Base-by-base conservation (phyloP, 2,113 vertebrate species). In the Ursus arctos region DNA sequence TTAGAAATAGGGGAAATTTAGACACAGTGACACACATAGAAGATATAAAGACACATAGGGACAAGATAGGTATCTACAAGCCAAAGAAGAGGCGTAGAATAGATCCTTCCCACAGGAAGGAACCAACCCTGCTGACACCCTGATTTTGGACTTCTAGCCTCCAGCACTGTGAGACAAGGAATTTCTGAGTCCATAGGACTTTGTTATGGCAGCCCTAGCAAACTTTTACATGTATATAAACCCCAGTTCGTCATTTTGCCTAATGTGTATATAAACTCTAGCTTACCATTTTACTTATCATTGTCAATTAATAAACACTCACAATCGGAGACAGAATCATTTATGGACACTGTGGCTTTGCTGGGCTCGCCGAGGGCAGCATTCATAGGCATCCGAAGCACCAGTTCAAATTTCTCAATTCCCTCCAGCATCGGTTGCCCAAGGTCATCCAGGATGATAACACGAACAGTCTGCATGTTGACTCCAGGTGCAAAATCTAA, bases 401-500 rank as follows among this genome's bases (percentile, higher is more conserved):
- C 99, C 96, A 99, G 98, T 95, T 99, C 99, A 97, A 99, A 99
- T 88, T 97, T 99, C 98, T 99, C 99, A 3, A 98, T 97, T 16
- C 99, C 99, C 97, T 99, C 99, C 93, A 99, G 98, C n/a, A 99
- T 95, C 0, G 99, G 99, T 84, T 99, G 99, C 31, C 99, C 99
- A 82, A 99, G 99, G 97, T 99, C 99, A 96, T 99, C 99, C 98
- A 99, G 98, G 97, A 99, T 99, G 81, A 98, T 98, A 3, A 99
- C 99, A 10, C 99, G 99, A 83, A 99, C 98, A 0, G 99, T 99
- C 98, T 99, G 99, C 99, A 99, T 99, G 96, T 98, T 99, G 96
- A 99, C 99, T 82, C 99, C 99, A 0, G 99, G 99, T 7, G 99
- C 99, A 95, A 99, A 99, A 97, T 99, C 99, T 97, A 99, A 98